These are phyloP conservation scores for Thermophis baileyi DNA, from an alignment of 2,113 vertebrate species.

Conservation along the genomic window DNA sequence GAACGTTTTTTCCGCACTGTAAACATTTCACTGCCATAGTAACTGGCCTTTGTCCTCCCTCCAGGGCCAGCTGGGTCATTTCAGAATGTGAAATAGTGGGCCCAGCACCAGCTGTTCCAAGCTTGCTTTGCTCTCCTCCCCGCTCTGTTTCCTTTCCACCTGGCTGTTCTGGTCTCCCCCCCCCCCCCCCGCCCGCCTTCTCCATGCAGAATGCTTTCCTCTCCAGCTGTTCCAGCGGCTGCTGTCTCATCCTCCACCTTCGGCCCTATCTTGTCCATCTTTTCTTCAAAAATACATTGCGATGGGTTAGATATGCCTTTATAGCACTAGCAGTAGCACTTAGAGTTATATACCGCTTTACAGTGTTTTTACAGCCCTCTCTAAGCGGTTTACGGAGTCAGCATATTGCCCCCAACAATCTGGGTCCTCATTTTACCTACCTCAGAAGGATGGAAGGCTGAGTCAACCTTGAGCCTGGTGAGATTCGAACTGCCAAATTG, in stretches of 20 bases:
- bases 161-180: not conserved
- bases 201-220: not conserved
- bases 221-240: not conserved
- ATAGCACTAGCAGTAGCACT: too few relatives aligned
- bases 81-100: not conserved
- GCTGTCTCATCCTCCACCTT: too few relatives aligned
- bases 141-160: not conserved
- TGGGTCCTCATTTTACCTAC: too few relatives aligned
- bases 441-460: too few relatives aligned
- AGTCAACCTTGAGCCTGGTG: too few relatives aligned
- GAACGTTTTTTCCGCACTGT: not conserved
- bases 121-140: not conserved
- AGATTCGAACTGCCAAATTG: too few relatives aligned
- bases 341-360: too few relatives aligned
- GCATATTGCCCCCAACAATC: too few relatives aligned
- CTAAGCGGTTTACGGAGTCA: too few relatives aligned
- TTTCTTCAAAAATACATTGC: not conserved
- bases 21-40: not conserved
- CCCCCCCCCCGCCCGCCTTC: accelerated
- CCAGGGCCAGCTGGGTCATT: not conserved
- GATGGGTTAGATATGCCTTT: not conserved
- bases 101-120: not conserved
- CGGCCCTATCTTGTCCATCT: not conserved
- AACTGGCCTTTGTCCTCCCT: constrained; percentile 15
- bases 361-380: too few relatives aligned